Percentiles rank a stretch among this genome's conserved stretches.
phyloP scores from a whole-genome alignment of 1,140 invertebrate genomes.

The Drosophila punjabiensis region DNA sequence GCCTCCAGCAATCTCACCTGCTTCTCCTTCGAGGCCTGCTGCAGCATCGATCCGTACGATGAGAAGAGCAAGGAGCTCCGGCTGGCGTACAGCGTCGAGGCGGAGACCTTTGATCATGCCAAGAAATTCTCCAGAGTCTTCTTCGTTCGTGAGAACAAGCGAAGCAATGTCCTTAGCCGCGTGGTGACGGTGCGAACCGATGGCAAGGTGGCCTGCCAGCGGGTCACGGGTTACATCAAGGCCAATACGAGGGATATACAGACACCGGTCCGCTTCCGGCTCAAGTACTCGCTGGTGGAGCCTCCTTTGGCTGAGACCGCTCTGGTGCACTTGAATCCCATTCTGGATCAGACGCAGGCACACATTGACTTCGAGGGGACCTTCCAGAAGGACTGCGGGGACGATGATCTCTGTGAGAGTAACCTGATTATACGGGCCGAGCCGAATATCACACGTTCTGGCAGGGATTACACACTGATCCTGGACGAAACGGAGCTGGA shows the following conservation, averaged over 20 bases:
- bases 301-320: conserved; percentile 88
- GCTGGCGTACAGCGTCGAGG: conserved; percentile 92
- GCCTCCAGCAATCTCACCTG: conserved; percentile 90
- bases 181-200: conserved; percentile 87
- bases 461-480: conserved; percentile 87
- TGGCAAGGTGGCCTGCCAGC: conserved; percentile 88
- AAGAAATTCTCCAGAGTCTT: conserved; percentile 94
- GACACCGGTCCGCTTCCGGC: conserved; percentile 93
- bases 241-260: conserved; percentile 94
- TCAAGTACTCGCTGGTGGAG: conserved; percentile 93
- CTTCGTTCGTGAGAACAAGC: conserved; percentile 87
- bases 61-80: conserved; percentile 86
- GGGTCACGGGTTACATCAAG: conserved; percentile 93
- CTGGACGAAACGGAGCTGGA: conserved; percentile 92
- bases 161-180: conserved; percentile 87
- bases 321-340: conserved; percentile 92
- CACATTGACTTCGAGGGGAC: conserved; percentile 92
- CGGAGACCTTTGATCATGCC: conserved; percentile 91
- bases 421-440: conserved; percentile 90
- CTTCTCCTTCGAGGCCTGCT: conserved; percentile 95
- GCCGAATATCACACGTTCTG: conserved; percentile 87
- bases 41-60: conserved; percentile 90
- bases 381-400: conserved; percentile 97
- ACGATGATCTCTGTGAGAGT: conserved; percentile 95
- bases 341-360: conserved; percentile 95